A percentile compares a stretch with the other conserved stretches of the same genome.
Conservation (phyloP, 2,113 vertebrate genomes). For the Pluvianellus socialis region DNA sequence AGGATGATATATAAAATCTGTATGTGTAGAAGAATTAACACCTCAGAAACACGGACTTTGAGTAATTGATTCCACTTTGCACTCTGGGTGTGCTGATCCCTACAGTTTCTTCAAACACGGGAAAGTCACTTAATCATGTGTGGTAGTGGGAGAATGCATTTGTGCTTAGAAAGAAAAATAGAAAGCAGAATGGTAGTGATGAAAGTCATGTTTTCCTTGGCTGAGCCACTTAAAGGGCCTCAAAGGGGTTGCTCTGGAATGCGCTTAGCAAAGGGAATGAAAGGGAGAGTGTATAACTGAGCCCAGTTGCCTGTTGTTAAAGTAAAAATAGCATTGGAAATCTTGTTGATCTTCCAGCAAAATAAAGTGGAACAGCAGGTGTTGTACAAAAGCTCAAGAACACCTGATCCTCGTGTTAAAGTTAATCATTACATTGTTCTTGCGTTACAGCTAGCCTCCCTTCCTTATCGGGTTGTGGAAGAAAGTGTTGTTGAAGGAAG, state of each 20-base stretch:
- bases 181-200: conserved; percentile 42
- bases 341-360: conserved; percentile 35
- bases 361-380: conserved; percentile 47
- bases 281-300: conserved; percentile 31
- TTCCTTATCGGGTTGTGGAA: background rate
- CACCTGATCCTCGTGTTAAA: conserved; percentile 29
- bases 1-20: background rate
- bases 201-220: conserved; percentile 64
- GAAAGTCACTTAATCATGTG: background rate
- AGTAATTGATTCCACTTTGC: background rate
- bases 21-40: background rate
- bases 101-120: background rate
- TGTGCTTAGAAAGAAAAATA: conserved; percentile 59
- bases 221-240: conserved; percentile 40
- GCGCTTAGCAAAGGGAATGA: conserved; percentile 46
- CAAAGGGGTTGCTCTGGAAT: conserved; percentile 66
- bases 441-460: background rate
- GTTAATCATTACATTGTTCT: conserved; percentile 43
- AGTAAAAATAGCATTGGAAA: conserved; percentile 52
- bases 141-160: background rate
- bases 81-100: background rate
- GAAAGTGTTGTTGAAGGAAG: conserved; percentile 20
- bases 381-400: conserved; percentile 37
- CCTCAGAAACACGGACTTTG: background rate
- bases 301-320: conserved; percentile 7